Base-by-base conservation (phyloP, 2,797 vertebrate genomes). In the Sebastes vulpes region DNA sequence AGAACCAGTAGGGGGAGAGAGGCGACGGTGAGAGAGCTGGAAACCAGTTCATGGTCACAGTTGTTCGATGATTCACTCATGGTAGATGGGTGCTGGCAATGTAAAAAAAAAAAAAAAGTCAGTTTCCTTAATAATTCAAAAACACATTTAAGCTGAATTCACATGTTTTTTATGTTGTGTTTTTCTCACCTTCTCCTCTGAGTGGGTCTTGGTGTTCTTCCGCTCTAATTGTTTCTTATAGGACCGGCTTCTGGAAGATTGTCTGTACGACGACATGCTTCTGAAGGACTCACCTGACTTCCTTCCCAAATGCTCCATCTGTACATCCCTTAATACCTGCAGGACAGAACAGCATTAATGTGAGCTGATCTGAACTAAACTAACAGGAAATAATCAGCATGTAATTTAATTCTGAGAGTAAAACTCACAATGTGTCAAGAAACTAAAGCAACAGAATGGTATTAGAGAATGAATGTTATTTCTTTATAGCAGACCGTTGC, bases 21-120 rank as follows among this genome's bases (percentile, higher is more conserved):
- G 58, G 95, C 89, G 79, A 96, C 87, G 87, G 78, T 92, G 9
- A 97, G 78, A 74, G 94, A 97, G 72, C 89, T 92, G 83, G 94
- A 90, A 66, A 96, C 79, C 1, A 96, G 84, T 26, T 94, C 82
- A 9, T 88, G 86, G 18, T 96, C 91, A 21, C 77, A 87, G 58
- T 28, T 75, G 61, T 60, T 88, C 1, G 82, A 56, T 32, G 93
- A 85, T 8, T 91, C 90, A 59, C 21, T 89, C 48, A 85, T 56
- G 23, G 73, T 10, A 6, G 78, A 68, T 6, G 79, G 84, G 57
- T 75, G 80, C 95, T 95, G 84, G 65, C 3, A 59, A 65, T 58
- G 59, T 68, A 16, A 66, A 64, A 54, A 31, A 46, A 11, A 25
- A 31, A 11, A 32, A 67, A 31, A 56, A 32, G 18, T 32, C 4